Base-by-base conservation (phyloP, 2,797 vertebrate species). In the Remorina albescens region DNA sequence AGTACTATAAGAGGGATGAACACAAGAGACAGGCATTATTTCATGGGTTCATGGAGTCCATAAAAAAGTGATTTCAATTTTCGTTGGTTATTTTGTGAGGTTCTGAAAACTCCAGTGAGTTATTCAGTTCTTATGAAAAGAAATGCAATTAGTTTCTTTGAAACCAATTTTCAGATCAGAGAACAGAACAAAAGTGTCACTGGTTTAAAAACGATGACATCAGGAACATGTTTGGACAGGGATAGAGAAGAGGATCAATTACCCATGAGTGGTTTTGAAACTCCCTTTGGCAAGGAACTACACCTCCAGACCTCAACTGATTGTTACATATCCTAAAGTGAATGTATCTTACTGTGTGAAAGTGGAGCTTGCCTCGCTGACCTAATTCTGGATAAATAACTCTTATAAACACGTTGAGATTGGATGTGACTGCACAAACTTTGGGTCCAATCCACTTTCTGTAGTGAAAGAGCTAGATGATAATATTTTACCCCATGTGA, bases 401-500 rank as follows among this genome's bases (percentile, higher is more conserved):
- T 6, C 13, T 50, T 7, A 8, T 25, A 50, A 49, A 13, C 12
- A 25, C 6, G 11, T 13, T 2, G 23, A 23, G 21, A 34, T 12
- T 23, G 46, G 46, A 21, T 6, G n/a, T n/a, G n/a, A n/a, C n/a
- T 21, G 11, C n/a, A 23, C n/a, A 47, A 47, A 23, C 9, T 23
- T 23, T 23, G 10, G 13, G 5, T 10, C 21, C 11, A 13, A 47
- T 12, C n/a, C 21, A 12, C 21, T 23, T 13, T 21, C 5, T 13
- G 23, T 15, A 5, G 23, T 25, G 21, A 7, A 49, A 21, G 10
- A 13, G 11, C 21, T 49, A 21, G 3, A n/a, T 25, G 6, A 6
- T 5, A 12, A 16, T 0, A n/a, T 41, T 86, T 90, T 74, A 92
- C 91, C 88, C 82, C 82, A 0, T 81, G 82, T 26, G 56, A 2